Evolutionary conservation across 1,140 invertebrate species (phyloP).

Genomic region (Eupristina koningsbergeri): DNA sequence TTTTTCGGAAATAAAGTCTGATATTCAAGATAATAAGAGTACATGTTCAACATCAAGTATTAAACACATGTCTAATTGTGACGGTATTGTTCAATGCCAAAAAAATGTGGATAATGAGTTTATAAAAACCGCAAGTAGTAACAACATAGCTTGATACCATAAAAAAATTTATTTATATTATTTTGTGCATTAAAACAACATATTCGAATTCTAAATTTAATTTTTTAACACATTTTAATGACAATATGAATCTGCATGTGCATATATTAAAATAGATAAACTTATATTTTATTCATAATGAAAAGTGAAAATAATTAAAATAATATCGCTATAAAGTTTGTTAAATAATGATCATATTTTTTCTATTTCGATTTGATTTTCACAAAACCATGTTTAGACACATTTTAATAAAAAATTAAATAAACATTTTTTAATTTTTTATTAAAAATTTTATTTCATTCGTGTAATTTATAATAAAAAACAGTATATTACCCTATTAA

Average conservation of each 20-base stretch:
- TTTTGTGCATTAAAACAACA: not conserved
- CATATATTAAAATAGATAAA: too few relatives aligned
- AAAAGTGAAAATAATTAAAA: too few relatives aligned
- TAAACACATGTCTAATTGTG: not conserved
- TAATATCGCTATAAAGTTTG: too few relatives aligned
- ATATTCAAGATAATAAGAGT: not conserved
- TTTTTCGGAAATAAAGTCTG: not conserved
- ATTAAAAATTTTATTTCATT: too few relatives aligned
- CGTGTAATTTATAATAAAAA: too few relatives aligned
- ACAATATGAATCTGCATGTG: not conserved
- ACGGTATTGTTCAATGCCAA: constrained; percentile 6
- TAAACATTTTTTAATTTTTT: too few relatives aligned
- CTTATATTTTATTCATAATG: too few relatives aligned
- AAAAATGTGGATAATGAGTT: constrained; percentile 4
- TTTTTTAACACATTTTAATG: not conserved
- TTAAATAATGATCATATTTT: too few relatives aligned
- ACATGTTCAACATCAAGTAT: not conserved
- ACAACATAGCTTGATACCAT: constrained; percentile 29
- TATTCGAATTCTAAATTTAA: not conserved
- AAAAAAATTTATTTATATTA: constrained; percentile 9
- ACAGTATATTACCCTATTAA: too few relatives aligned
- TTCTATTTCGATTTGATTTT: too few relatives aligned
- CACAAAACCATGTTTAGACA: too few relatives aligned
- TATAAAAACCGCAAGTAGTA: constrained; percentile 23
- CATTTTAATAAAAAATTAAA: too few relatives aligned